Evolutionary conservation across 2,113 vertebrate genomes (phyloP).

Genomic region (Sinocyclocheilus grahami): DNA sequence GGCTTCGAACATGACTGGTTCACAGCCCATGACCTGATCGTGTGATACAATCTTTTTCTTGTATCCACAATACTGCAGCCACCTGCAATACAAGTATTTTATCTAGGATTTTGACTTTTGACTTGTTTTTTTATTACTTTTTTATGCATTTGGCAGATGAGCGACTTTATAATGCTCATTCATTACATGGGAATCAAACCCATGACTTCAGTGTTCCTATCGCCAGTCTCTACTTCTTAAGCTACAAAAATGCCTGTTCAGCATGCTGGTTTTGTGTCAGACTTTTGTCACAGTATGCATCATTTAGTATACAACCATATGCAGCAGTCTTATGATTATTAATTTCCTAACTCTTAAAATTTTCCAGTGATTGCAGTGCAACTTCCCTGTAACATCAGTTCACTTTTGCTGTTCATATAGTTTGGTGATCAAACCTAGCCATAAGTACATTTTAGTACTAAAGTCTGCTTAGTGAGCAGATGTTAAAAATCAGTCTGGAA

Average conservation of each 20-base stretch:
- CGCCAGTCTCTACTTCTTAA: neutral
- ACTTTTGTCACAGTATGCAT: neutral
- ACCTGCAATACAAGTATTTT: neutral
- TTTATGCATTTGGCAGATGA: neutral
- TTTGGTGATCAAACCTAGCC: neutral
- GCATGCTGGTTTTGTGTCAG: neutral
- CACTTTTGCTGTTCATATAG: neutral
- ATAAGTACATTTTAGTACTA: neutral
- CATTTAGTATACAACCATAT: neutral
- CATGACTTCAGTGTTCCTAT: neutral
- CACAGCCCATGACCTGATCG: neutral
- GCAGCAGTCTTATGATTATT: neutral
- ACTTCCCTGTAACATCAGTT: neutral
- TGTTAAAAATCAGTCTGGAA: neutral
- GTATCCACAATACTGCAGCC: slow-evolving; percentile 28
- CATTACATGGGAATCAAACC: neutral
- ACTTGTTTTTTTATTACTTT: neutral
- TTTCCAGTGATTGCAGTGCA: neutral
- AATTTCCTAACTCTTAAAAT: neutral
- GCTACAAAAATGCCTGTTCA: neutral
- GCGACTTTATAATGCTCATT: neutral
- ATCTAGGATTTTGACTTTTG: neutral
- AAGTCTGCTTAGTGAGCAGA: neutral
- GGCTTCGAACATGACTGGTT: too few relatives aligned
- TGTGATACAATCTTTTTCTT: neutral